A percentile compares a stretch with the other conserved stretches of the same genome.
These are phyloP conservation scores for Syrmaticus mikado DNA, from an alignment of 2,113 vertebrate genomes.

Conservation along the genomic window DNA sequence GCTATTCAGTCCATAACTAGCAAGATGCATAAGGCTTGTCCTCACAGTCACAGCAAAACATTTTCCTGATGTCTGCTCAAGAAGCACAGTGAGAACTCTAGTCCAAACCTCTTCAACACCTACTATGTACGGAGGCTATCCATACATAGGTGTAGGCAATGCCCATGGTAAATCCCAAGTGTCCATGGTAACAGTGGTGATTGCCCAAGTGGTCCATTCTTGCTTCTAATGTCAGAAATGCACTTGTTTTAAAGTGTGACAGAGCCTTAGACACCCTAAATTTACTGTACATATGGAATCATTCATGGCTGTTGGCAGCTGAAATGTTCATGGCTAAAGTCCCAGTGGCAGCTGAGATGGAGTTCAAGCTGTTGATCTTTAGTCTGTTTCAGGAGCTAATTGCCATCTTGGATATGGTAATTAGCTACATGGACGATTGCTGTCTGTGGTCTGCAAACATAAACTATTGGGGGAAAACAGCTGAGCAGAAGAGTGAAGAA, in stretches of 20 bases:
- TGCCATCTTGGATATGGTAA: neutral
- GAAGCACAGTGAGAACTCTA: neutral
- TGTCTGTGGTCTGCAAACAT: neutral
- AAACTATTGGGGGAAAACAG: neutral
- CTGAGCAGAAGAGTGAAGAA: neutral
- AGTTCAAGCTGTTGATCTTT: conserved; percentile 3
- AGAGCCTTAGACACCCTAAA: neutral
- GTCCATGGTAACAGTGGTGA: neutral
- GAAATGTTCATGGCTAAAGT: conserved; percentile 20
- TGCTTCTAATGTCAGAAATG: neutral
- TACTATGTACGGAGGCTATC: neutral
- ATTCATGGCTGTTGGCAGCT: conserved; percentile 14
- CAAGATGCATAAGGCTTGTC: neutral
- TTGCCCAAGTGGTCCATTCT: neutral
- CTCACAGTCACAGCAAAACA: neutral
- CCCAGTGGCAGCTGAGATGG: conserved; percentile 34
- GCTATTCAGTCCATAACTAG: neutral
- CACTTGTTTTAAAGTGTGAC: neutral
- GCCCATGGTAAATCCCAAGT: neutral
- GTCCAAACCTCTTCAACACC: neutral
- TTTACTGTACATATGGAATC: conserved; percentile 21
- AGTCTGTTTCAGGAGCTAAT: neutral
- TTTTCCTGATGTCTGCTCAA: neutral
- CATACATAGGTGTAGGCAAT: neutral
- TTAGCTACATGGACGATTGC: neutral